A percentile compares a stretch with the other conserved stretches of the same genome.
These are phyloP conservation scores for Simalia tracyae DNA, from an alignment of 2,797 vertebrate species.

Conservation along the genomic window DNA sequence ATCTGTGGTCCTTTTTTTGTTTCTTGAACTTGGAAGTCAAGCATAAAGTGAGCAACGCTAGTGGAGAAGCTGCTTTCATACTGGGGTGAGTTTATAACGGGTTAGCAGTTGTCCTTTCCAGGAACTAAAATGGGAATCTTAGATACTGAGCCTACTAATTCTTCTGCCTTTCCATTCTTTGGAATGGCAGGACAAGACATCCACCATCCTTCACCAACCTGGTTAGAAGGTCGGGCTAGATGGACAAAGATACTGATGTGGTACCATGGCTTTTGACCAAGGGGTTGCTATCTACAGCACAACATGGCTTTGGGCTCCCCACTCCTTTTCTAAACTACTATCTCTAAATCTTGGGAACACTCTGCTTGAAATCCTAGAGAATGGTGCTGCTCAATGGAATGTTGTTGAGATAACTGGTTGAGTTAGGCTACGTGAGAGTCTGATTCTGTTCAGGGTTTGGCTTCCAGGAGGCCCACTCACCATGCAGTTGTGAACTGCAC, in stretches of 20 bases:
- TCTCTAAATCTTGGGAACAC: background rate
- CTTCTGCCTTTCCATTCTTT: background rate
- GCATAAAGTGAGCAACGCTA: constrained; percentile 56
- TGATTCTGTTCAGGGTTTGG: background rate
- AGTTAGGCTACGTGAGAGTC: too few species aligned
- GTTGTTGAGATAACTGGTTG: background rate
- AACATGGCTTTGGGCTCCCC: background rate
- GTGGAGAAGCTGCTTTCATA: constrained; percentile 51
- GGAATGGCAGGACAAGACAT: background rate
- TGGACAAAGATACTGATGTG: too few species aligned
- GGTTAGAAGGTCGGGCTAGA: too few species aligned
- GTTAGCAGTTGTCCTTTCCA: constrained; percentile 41
- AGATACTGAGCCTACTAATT: background rate
- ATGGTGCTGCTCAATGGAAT: background rate
- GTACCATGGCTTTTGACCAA: too few species aligned
- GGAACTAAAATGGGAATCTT: background rate
- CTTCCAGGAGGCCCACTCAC: background rate
- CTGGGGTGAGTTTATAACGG: constrained; percentile 50
- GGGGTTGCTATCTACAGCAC: background rate
- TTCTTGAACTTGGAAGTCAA: constrained; percentile 58
- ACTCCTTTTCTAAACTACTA: background rate
- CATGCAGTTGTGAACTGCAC: background rate
- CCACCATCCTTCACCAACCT: too few species aligned
- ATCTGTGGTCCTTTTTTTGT: constrained; percentile 17
- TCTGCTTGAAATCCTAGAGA: background rate